Evolutionary conservation across 2,113 vertebrate genomes (phyloP).

Genomic region (Synodontis membranacea): DNA sequence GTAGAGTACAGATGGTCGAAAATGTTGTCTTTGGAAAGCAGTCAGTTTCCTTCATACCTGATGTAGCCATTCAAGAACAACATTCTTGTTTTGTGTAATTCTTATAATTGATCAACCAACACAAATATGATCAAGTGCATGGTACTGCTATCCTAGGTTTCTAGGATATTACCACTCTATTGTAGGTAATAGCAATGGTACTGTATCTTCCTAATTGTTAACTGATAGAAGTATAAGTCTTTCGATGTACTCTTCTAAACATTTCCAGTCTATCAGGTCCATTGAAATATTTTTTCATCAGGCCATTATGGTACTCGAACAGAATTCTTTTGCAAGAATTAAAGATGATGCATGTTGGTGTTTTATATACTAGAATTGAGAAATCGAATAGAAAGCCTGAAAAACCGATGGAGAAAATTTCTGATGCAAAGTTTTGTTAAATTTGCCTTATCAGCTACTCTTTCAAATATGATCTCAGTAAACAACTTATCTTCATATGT

Average conservation of each 20-base stretch:
- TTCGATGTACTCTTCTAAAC: neutral
- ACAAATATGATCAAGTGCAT: neutral
- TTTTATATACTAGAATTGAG: neutral
- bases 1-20: neutral
- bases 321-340: too few relatives aligned
- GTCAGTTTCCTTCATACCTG: neutral
- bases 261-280: too few relatives aligned
- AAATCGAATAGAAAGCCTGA: neutral
- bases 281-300: too few relatives aligned
- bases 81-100: neutral
- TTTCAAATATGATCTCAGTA: slow-evolving; percentile 6
- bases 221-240: neutral
- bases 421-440: slow-evolving; percentile 5
- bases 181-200: neutral
- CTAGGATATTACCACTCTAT: neutral
- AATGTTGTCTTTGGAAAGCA: slow-evolving; percentile 1
- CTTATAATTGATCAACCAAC: neutral
- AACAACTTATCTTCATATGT: slow-evolving; percentile 13
- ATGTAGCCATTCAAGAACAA: neutral
- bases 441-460: neutral
- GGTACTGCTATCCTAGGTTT: neutral
- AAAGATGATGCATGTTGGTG: too few relatives aligned
- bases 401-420: neutral
- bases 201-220: neutral
- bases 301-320: too few relatives aligned